Base-by-base conservation (phyloP, 2,113 vertebrate genomes). In the Furnarius figulus region DNA sequence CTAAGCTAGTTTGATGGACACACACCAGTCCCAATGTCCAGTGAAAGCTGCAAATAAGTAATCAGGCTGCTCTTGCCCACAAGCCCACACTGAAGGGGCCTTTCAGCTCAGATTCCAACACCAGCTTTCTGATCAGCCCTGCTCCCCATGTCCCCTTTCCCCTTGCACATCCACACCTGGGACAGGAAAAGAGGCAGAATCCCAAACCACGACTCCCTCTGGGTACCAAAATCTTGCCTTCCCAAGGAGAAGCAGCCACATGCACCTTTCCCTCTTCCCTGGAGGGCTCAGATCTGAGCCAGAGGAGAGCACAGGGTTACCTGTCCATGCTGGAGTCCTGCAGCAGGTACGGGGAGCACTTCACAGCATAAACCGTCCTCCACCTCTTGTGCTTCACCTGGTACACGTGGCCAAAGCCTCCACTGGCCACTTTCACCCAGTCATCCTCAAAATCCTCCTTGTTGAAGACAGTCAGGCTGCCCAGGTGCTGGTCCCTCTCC, bases 401-500 rank as follows among this genome's bases (percentile, higher is more conserved):
- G 97, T 99, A 99, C 50, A 99, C 98, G 4, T 97, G 98, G 56
- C 98, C 96, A 21, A 98, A 98, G 94, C 97, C 98, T 20, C 98
- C 96, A 9, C 98, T 98, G 47, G 97, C 97, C 93, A 99, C 89
- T 12, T 93, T 98, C 23, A 87, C 94, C 98, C 99, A 99, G 70
- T 98, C 97, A 2, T 97, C 96, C 94, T 99, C 98, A 44, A 99
- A 99, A 72, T 99, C 98, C 2, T 98, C 98, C 71, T 89, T 98
- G 49, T 58, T 97, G 83, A 99, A 99, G 89, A 98, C 56, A 16
- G 86, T 88, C 13, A 97, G 76, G 82, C 83, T 92, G 79, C 95
- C 87, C 73, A 92, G 84, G 2, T 6, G 58, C 65, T 22, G 28
- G 17, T 85, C 93, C 62, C 22, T 9, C 24, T 67, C 55, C 0